Evolutionary conservation across 53 echinoderm and acorn worm species (phyloP).

Genomic region (Glandiceps talaboti): DNA sequence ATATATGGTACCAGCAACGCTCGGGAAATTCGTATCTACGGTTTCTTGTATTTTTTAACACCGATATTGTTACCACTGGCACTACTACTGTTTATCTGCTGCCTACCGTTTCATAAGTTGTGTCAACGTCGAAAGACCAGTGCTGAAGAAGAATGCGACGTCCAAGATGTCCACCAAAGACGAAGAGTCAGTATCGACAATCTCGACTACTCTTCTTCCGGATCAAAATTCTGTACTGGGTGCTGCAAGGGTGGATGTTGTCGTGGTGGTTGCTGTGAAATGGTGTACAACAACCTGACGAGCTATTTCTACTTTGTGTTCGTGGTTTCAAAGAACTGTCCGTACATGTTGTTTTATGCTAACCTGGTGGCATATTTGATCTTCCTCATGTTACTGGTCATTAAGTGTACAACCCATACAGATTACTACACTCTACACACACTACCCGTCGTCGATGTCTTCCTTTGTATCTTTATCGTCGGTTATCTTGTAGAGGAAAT

Average conservation of each 20-base stretch:
- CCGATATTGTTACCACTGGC: neutral
- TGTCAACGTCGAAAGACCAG: neutral
- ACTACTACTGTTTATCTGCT: neutral
- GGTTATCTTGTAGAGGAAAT: neutral
- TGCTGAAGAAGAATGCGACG: neutral
- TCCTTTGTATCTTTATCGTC: neutral
- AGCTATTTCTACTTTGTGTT: neutral
- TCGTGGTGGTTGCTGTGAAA: neutral
- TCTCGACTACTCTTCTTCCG: neutral
- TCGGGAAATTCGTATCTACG: neutral
- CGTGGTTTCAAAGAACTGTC: neutral
- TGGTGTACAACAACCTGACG: neutral
- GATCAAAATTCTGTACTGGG: neutral
- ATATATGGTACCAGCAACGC: neutral
- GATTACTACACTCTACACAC: neutral
- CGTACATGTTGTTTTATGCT: neutral
- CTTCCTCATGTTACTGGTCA: neutral
- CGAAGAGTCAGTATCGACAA: neutral
- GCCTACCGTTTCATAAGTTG: neutral
- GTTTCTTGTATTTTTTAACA: neutral
- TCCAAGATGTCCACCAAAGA: neutral
- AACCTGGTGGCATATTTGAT: neutral
- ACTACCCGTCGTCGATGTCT: neutral
- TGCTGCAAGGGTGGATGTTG: neutral
- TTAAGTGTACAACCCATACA: neutral